These are phyloP conservation scores for Pedionomus torquatus DNA, from an alignment of 2,113 vertebrate genomes.

Conservation along the genomic window DNA sequence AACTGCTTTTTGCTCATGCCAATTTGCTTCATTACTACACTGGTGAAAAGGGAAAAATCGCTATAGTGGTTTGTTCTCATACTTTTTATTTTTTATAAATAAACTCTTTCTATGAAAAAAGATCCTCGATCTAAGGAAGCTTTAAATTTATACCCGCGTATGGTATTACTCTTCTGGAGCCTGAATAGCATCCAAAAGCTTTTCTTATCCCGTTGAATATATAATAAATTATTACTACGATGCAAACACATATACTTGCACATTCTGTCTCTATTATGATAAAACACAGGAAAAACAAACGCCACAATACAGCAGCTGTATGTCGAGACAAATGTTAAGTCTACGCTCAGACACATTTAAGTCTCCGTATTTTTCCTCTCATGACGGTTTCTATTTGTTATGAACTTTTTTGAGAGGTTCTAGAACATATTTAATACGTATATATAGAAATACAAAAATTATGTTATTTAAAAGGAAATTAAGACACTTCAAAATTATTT, in stretches of 20 bases:
- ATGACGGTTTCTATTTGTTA: background rate
- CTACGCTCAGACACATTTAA: background rate
- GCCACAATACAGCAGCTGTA: conserved; percentile 5
- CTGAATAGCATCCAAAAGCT: background rate
- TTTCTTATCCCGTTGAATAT: background rate
- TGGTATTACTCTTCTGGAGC: background rate
- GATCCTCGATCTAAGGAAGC: background rate
- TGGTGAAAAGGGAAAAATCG: background rate
- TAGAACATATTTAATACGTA: background rate
- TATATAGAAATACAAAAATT: background rate
- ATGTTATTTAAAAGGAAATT: background rate
- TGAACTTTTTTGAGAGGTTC: background rate
- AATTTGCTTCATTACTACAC: background rate
- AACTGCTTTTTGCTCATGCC: background rate
- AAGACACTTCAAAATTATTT: background rate
- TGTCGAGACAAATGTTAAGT: background rate
- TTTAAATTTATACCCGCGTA: background rate
- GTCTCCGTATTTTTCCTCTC: background rate
- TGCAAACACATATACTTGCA: conserved; percentile 12
- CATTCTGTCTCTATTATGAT: background rate
- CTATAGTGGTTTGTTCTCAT: background rate
- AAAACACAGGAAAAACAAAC: conserved; percentile 16
- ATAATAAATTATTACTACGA: conserved; percentile 25
- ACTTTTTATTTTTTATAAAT: background rate
- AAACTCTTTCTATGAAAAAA: background rate